These are phyloP conservation scores for Amblyopsis hoosieri DNA, from an alignment of 2,797 vertebrate genomes.

Conservation along the genomic window DNA sequence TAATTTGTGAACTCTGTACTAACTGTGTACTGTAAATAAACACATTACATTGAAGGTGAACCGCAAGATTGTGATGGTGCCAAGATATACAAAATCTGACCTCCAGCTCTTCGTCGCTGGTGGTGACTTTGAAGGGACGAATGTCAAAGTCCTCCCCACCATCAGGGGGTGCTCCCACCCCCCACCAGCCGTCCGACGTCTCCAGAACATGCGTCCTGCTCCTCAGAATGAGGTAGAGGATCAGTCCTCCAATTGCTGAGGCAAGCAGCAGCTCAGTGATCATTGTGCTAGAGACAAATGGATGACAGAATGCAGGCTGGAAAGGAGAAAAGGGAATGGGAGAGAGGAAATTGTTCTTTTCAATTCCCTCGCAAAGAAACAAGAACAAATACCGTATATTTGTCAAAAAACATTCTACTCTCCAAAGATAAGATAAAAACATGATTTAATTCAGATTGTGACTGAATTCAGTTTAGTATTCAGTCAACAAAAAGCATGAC, in stretches of 20 bases:
- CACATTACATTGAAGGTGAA: no score
- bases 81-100: slow-evolving; percentile 53
- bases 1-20: no score
- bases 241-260: slow-evolving; percentile 71
- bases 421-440: no score
- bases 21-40: no score
- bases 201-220: slow-evolving; percentile 71
- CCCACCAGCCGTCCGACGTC: slow-evolving; percentile 87
- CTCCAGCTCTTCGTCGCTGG: slow-evolving; percentile 80
- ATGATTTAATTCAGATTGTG: no score
- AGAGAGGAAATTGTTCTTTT: neutral
- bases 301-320: neutral
- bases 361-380: neutral
- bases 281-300: slow-evolving; percentile 53
- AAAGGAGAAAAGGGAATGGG: neutral
- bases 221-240: slow-evolving; percentile 73
- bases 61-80: no score
- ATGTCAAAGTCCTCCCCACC: slow-evolving; percentile 71
- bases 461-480: no score
- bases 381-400: neutral
- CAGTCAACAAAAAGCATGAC: no score
- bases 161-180: slow-evolving; percentile 55
- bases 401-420: neutral
- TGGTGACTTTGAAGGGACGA: slow-evolving; percentile 77
- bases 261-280: slow-evolving; percentile 64